These are phyloP conservation scores for Trissoscelio sp. DNA, from an alignment of 2,888 invertebrate species.

Conservation along the genomic window DNA sequence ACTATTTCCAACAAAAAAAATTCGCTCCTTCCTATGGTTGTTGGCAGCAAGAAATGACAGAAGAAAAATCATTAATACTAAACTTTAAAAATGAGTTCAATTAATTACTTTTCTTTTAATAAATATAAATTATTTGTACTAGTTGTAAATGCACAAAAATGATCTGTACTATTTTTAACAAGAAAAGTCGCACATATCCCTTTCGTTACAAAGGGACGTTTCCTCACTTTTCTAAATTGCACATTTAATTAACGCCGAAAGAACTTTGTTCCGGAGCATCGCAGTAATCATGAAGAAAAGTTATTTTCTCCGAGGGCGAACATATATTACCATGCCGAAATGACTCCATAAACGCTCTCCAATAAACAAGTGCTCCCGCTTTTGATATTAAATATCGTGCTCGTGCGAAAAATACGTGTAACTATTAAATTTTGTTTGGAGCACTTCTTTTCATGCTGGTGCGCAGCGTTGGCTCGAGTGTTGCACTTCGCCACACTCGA, in stretches of 20 bases:
- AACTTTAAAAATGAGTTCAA: no score
- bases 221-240: background rate
- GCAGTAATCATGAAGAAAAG: constrained; percentile 7
- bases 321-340: constrained; percentile 16
- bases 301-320: constrained; percentile 3
- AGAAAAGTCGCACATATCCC: no score
- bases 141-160: no score
- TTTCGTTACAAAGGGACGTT: no score
- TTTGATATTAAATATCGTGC: constrained; percentile 20
- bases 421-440: constrained; percentile 49
- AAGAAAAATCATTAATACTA: no score
- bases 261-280: background rate
- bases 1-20: no score
- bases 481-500: constrained; percentile 37
- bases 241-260: background rate
- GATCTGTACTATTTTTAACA: no score
- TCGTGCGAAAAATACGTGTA: constrained; percentile 21
- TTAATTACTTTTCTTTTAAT: no score
- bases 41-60: no score
- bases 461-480: constrained; percentile 29
- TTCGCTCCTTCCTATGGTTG: no score
- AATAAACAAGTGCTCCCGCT: constrained; percentile 14
- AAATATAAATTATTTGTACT: no score
- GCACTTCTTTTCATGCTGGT: constrained; percentile 43
- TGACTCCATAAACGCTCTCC: constrained; percentile 10